Evolutionary conservation across 2,113 vertebrate species (phyloP).

Genomic region (Calidris pygmaea): DNA sequence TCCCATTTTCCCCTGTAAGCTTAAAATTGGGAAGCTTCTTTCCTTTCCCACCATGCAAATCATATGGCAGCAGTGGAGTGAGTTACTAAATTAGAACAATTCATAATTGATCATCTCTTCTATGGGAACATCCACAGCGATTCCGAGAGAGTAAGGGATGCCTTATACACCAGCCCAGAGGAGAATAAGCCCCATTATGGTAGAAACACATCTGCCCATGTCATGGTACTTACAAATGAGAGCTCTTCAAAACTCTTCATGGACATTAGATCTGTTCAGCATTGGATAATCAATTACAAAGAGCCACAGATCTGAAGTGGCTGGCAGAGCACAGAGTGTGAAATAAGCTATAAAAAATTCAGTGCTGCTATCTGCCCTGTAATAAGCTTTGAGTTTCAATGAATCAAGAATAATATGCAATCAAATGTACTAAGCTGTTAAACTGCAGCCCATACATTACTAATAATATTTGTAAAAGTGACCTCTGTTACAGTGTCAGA

Average conservation of each 20-base stretch:
- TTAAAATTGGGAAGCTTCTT: neutral
- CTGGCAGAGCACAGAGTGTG: conserved; percentile 17
- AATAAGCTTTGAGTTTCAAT: conserved; percentile 17
- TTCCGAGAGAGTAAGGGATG: neutral
- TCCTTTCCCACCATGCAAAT: neutral
- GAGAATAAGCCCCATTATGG: neutral
- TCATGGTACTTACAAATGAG: neutral
- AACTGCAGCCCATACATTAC: neutral
- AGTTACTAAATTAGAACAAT: neutral
- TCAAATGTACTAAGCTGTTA: conserved; percentile 24
- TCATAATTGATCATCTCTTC: neutral
- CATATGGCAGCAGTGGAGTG: neutral
- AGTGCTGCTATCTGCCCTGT: neutral
- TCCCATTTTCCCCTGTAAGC: neutral
- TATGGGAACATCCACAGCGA: neutral
- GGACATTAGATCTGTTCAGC: neutral
- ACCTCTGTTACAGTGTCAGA: neutral
- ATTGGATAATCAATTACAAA: conserved; percentile 28
- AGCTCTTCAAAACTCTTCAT: neutral
- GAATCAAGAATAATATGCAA: conserved; percentile 16
- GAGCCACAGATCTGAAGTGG: neutral
- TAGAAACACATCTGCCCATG: neutral
- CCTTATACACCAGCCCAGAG: neutral
- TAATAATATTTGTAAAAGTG: conserved; percentile 25
- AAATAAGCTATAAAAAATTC: conserved; percentile 49